Conservation (phyloP, 2,113 vertebrate genomes). For the Desmodus rotundus region DNA sequence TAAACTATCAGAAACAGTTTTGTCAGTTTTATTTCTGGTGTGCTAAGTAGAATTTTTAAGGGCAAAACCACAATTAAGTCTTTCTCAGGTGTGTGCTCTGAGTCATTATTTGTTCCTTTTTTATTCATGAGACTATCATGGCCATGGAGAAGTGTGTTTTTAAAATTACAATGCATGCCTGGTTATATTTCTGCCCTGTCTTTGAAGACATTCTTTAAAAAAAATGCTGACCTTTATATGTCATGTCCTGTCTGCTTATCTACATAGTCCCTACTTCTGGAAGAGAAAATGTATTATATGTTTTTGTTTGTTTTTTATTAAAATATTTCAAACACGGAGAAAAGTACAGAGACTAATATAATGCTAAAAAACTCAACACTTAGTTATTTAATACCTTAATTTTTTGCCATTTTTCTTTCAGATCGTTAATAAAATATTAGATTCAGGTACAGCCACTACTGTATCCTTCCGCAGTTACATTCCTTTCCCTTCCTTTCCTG, state of each 20-base stretch:
- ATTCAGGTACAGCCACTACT: neutral
- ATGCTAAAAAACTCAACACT: neutral
- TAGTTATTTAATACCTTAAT: neutral
- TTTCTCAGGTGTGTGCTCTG: constrained; percentile 20
- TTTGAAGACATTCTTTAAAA: neutral
- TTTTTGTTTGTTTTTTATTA: neutral
- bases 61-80: neutral
- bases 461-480: neutral
- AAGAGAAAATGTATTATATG: neutral
- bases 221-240: neutral
- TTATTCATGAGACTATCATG: neutral
- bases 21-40: constrained; percentile 43
- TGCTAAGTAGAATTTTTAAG: constrained; percentile 31
- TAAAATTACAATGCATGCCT: neutral
- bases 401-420: neutral
- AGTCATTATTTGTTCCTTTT: neutral
- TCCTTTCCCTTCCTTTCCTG: neutral
- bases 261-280: neutral
- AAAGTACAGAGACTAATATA: neutral
- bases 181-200: neutral
- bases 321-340: neutral
- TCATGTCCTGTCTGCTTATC: neutral
- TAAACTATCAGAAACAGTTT: neutral
- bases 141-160: neutral
- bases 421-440: neutral